phyloP scores from a whole-genome alignment of 2,888 invertebrate species.

The Allygus modestus region DNA sequence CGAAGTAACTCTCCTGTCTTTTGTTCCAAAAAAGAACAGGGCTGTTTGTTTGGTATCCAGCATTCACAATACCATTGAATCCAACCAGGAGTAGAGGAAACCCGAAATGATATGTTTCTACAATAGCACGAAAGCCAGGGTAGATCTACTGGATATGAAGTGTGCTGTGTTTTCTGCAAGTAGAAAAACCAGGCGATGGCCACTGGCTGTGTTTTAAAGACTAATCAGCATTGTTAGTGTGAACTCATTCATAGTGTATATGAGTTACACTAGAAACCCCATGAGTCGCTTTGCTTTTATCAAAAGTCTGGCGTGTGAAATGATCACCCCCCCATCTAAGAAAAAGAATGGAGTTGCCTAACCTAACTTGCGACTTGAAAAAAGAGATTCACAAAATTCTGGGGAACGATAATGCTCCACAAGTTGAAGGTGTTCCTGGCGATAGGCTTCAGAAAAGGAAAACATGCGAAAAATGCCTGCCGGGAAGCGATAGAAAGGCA shows the following conservation, averaged over 20 bases:
- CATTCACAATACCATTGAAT: constrained; percentile 63
- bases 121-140: constrained; percentile 65
- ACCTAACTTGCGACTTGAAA: constrained; percentile 59
- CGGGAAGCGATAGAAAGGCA: constrained; percentile 48
- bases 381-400: constrained; percentile 30
- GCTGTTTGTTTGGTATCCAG: constrained; percentile 64
- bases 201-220: constrained; percentile 64
- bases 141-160: constrained; percentile 65
- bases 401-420: constrained; percentile 34
- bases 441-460: constrained; percentile 60
- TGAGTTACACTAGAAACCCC: constrained; percentile 41
- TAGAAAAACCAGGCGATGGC: constrained; percentile 64
- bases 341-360: constrained; percentile 46
- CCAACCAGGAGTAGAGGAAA: constrained; percentile 59
- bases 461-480: constrained; percentile 55
- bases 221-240: constrained; percentile 63
- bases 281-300: constrained; percentile 58
- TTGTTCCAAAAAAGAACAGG: constrained; percentile 37
- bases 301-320: constrained; percentile 30
- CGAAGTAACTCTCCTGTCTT: not conserved
- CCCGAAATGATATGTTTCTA: constrained; percentile 66
- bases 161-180: constrained; percentile 64
- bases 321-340: constrained; percentile 26
- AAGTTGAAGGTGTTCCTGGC: constrained; percentile 31
- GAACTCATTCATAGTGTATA: constrained; percentile 23